Percentiles rank a stretch among this genome's conserved stretches.
Conservation (phyloP, 2,113 vertebrate species). For the Indicator maculatus region DNA sequence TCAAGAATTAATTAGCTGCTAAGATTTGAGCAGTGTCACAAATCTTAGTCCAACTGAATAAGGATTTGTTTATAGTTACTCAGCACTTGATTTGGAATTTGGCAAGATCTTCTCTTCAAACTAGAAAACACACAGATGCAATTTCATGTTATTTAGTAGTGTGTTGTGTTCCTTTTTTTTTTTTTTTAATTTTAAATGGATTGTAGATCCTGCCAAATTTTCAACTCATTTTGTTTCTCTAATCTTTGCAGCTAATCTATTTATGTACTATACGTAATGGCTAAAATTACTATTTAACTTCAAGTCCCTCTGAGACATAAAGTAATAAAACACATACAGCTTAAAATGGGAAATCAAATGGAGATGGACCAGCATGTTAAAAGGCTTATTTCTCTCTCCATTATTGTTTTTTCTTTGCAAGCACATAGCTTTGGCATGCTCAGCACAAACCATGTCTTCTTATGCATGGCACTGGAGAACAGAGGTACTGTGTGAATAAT, state of each 20-base stretch:
- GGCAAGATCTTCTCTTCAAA: slow-evolving; percentile 20
- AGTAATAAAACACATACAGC: neutral
- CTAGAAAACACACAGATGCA: slow-evolving; percentile 30
- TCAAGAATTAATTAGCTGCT: neutral
- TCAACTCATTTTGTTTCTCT: slow-evolving; percentile 7
- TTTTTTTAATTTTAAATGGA: slow-evolving; percentile 22
- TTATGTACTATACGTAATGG: neutral
- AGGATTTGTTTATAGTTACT: slow-evolving; percentile 24
- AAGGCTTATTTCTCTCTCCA: neutral
- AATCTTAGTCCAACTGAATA: neutral
- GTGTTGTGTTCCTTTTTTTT: slow-evolving; percentile 7
- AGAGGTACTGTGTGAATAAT: neutral
- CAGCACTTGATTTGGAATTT: neutral
- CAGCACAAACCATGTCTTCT: neutral
- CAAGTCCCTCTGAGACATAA: neutral
- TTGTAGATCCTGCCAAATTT: slow-evolving; percentile 11
- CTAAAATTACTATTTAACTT: slow-evolving; percentile 30
- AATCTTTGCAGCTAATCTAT: slow-evolving; percentile 26
- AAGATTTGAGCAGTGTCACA: neutral
- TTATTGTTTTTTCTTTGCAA: neutral
- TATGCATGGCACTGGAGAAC: neutral
- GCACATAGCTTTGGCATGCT: neutral
- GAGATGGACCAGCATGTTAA: neutral
- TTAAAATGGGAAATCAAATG: neutral
- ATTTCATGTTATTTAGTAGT: slow-evolving; percentile 21